Base-by-base conservation (phyloP, 2,888 invertebrate species). In the Caenorhabditis afra region DNA sequence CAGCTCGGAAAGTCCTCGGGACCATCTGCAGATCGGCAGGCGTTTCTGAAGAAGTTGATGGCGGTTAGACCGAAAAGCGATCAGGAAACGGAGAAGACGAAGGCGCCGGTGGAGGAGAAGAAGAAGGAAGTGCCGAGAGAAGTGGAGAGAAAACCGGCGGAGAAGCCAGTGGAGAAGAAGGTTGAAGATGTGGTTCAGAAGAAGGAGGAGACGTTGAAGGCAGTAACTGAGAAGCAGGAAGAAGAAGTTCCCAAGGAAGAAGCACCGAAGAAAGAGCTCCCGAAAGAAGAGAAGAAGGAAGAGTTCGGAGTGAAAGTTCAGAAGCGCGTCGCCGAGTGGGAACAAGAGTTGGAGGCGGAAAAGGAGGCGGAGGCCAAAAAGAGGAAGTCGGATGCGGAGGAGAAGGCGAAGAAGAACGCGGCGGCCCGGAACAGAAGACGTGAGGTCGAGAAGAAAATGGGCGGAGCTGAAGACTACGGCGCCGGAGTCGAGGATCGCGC, bases 41-140 rank as follows among this genome's bases (percentile, higher is more conserved):
- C 83, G 1, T 83, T 85, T 55, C 45, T 83, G 64, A 73, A 82
- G 10, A 86, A 82, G 58, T 55, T 85, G 80, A 77, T 80, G 79
- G 79, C 73, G 50, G 76, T 80, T 37, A 20, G 59, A 29, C 65
- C 59, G 10, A 45, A 52, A 29, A 64, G 7, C 3, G 29, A 29
- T 29, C 29, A 65, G 45, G 58, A 64, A 41, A 57, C 59, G 10
- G 74, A 66, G 35, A 66, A 59, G 39, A 57, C 55, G 16, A 55
- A 61, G 1, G 20, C 53, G 20, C 44, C 22, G n/a, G 22, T 57
- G 14, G 53, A 62, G 50, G 39, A 49, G 55, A 55, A 16, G 55
- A 55, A 16, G 59, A 76, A 66, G 41, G 55, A 29, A 16, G 35
- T 14, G 23, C n/a, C 14, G 12, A 22, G 14, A 18, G 11, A 41